These are phyloP conservation scores for Mycteria americana DNA, from an alignment of 2,797 vertebrate species.

Conservation along the genomic window DNA sequence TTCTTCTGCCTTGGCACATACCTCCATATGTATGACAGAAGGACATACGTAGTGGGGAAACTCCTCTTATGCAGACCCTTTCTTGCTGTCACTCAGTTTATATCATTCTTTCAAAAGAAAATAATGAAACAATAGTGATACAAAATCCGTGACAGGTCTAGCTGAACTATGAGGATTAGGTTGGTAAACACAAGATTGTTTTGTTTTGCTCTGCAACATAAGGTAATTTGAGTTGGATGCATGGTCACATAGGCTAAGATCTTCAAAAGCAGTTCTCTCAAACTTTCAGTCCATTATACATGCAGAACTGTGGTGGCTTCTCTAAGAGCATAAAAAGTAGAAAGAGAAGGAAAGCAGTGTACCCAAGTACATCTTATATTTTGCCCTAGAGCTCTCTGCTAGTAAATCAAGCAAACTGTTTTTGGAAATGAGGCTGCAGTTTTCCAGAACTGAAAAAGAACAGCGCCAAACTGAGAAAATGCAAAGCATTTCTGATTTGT, in stretches of 20 bases:
- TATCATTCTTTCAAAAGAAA: not conserved
- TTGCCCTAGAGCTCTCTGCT: not conserved
- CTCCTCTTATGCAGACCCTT: not conserved
- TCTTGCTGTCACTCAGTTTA: not conserved
- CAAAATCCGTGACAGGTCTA: not conserved
- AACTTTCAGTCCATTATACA: not conserved
- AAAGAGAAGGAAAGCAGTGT: not conserved
- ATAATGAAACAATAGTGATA: not conserved
- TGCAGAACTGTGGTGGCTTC: not conserved
- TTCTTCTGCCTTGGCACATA: not conserved
- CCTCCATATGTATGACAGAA: not conserved
- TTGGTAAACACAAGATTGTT: not conserved
- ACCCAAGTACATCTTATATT: not conserved
- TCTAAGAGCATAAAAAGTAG: not conserved
- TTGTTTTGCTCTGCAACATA: not conserved
- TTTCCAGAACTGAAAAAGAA: not conserved
- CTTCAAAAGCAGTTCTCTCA: not conserved
- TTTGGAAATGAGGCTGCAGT: not conserved
- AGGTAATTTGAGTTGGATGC: not conserved
- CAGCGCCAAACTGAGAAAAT: not conserved
- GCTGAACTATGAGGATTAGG: not conserved
- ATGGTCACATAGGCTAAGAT: not conserved
- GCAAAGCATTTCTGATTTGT: not conserved
- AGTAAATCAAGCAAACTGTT: not conserved
- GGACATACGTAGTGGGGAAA: not conserved